Conservation (phyloP, 1,140 invertebrate genomes). For the Zaprionus kolodkinae region DNA sequence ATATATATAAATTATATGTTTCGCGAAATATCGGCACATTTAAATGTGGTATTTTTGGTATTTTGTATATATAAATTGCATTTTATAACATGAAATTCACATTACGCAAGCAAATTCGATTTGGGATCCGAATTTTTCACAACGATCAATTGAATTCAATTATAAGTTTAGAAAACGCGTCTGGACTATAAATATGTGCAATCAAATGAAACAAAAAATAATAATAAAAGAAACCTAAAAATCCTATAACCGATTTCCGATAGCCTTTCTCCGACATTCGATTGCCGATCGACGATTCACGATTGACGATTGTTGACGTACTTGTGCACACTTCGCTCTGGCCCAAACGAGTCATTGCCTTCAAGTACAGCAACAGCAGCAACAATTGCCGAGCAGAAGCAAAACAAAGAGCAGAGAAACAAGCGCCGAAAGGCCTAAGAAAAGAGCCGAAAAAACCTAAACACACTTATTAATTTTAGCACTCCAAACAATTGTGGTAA, state of each 20-base stretch:
- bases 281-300: not conserved
- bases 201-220: conserved; percentile 10
- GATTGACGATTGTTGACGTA: conserved; percentile 1
- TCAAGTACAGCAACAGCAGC: conserved; percentile 37
- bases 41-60: conserved; percentile 42
- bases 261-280: no score
- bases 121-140: conserved; percentile 23
- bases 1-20: conserved; percentile 14
- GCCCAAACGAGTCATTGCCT: conserved; percentile 52
- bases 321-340: not conserved
- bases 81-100: conserved; percentile 49
- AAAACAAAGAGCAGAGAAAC: conserved; percentile 41
- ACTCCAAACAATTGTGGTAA: conserved; percentile 74
- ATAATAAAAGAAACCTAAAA: conserved; percentile 3
- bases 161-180: conserved; percentile 22
- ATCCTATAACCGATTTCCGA: not conserved
- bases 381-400: not conserved
- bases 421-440: conserved; percentile 46
- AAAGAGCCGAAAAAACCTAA: conserved; percentile 46
- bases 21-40: conserved; percentile 23
- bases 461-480: conserved; percentile 74
- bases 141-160: conserved; percentile 28
- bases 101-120: conserved; percentile 46
- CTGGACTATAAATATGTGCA: conserved; percentile 3
- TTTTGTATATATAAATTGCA: conserved; percentile 60